Conservation (phyloP, 2,797 vertebrate genomes). For the Balearica regulorum region DNA sequence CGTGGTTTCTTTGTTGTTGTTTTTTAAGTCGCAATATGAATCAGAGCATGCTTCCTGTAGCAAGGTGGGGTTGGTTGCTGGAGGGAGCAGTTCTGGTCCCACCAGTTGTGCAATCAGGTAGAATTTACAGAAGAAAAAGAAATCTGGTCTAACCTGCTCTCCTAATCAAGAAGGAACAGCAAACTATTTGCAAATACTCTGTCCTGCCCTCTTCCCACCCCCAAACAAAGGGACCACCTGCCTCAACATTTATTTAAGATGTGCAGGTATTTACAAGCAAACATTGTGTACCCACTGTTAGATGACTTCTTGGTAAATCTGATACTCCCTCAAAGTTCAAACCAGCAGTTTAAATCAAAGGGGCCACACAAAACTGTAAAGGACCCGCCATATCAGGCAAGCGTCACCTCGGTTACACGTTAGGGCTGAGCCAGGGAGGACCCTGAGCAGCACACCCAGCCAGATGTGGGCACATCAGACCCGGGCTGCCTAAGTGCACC, state of each 20-base stretch:
- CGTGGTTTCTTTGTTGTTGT: neutral
- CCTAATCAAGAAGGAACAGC: neutral
- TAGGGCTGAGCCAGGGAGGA: neutral
- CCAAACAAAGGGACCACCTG: slow-evolving; percentile 42
- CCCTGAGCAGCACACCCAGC: neutral
- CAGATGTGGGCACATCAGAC: neutral
- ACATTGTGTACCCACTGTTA: neutral
- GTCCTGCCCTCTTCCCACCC: slow-evolving; percentile 12
- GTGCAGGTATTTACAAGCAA: slow-evolving; percentile 57
- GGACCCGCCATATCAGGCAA: neutral
- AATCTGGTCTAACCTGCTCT: slow-evolving; percentile 49
- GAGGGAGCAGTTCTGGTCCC: slow-evolving; percentile 27
- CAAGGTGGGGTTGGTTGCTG: slow-evolving; percentile 19
- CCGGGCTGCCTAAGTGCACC: neutral
- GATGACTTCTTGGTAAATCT: neutral
- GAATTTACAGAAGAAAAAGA: slow-evolving; percentile 40
- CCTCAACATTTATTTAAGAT: slow-evolving; percentile 29
- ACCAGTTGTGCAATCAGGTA: slow-evolving; percentile 11
- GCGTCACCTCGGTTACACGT: neutral
- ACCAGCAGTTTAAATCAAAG: slow-evolving; percentile 27
- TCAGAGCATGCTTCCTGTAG: neutral
- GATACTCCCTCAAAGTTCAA: slow-evolving; percentile 23
- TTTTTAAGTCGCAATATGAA: neutral
- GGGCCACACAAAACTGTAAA: slow-evolving; percentile 1
- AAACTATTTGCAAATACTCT: slow-evolving; percentile 21